A percentile compares a stretch with the other conserved stretches of the same genome.
Conservation (phyloP, 2,888 invertebrate species). For the Scaptomyza polygonia region DNA sequence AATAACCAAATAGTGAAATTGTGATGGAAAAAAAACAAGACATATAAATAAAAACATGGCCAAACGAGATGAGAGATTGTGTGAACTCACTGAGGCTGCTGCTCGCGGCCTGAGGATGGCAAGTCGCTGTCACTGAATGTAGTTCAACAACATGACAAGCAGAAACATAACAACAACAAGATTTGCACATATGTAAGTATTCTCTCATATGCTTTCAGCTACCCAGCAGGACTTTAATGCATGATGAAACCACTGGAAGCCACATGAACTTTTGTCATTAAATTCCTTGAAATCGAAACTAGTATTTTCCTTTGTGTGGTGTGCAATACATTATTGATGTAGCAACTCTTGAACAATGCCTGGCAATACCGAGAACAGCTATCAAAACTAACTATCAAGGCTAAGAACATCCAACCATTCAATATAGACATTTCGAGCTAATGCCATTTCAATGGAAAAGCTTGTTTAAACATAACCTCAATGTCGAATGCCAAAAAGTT, state of each 20-base stretch:
- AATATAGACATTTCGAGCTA: background rate
- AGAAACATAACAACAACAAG: slow-evolving; percentile 20
- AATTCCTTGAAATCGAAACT: background rate
- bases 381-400: background rate
- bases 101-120: slow-evolving; percentile 7
- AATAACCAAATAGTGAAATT: slow-evolving; percentile 30
- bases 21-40: slow-evolving; percentile 31
- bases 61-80: slow-evolving; percentile 40
- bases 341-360: background rate
- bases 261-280: background rate
- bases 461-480: slow-evolving; percentile 14
- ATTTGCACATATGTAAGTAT: slow-evolving; percentile 13
- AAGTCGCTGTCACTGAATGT: slow-evolving; percentile 46
- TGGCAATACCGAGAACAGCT: background rate
- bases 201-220: slow-evolving; percentile 13
- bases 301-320: too few species aligned
- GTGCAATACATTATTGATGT: background rate
- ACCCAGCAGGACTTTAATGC: slow-evolving; percentile 26
- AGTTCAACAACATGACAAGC: slow-evolving; percentile 68
- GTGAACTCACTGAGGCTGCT: slow-evolving; percentile 29
- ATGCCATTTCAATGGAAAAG: background rate
- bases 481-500: slow-evolving; percentile 41
- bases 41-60: slow-evolving; percentile 11
- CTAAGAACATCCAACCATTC: background rate
- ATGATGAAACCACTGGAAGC: slow-evolving; percentile 17